Evolutionary conservation across 1,140 invertebrate genomes (phyloP), one percentile per base, ranked within the genome.

Genomic region (Harlomillsia oculata): DNA sequence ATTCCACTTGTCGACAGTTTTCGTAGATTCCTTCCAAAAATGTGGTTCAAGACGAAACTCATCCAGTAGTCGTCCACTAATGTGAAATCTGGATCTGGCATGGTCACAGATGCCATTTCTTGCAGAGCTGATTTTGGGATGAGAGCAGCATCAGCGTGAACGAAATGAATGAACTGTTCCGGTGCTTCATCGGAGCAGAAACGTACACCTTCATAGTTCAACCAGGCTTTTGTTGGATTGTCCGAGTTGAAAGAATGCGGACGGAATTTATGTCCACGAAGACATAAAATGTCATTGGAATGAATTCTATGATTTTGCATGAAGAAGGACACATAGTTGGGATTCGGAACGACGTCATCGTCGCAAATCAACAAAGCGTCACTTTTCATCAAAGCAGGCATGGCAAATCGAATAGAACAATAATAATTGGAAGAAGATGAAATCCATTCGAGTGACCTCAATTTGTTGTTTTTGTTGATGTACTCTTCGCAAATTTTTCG

Each of bases 21-120:
- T 28, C 58, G 43, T 1, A 60, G 29, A 26, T 54, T 54, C 20
- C 58, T 21, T 30, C 46, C 46, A 16, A 60, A 60, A 21, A 50
- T 48, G 28, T 54, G 45, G 50, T 18, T 54, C 5, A 60, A 45
- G 1, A 60, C 30, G 40, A 41, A 60, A 28, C 58, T 54, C 58
- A 60, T 54, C 58, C 58, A 60, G 36, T 60, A 60, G 23, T 60
- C 58, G 21, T 60, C 58, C 0, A 60, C 58, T 4, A 60, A 30
- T 30, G 58, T 14, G 36, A 54, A 60, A 2, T 51, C 21, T 14
- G 34, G 44, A 26, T 60, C 58, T 2, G 58, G 58, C 44, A 60
- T 39, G 28, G 5, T 16, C 3, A 55, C 58, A 3, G 51, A 54
- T 4, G 51, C 36, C 1, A 43, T 44, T 32, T 60, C 44, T 28